Evolutionary conservation across 2,113 vertebrate species (phyloP).

Genomic region (Apodemus speciosus): DNA sequence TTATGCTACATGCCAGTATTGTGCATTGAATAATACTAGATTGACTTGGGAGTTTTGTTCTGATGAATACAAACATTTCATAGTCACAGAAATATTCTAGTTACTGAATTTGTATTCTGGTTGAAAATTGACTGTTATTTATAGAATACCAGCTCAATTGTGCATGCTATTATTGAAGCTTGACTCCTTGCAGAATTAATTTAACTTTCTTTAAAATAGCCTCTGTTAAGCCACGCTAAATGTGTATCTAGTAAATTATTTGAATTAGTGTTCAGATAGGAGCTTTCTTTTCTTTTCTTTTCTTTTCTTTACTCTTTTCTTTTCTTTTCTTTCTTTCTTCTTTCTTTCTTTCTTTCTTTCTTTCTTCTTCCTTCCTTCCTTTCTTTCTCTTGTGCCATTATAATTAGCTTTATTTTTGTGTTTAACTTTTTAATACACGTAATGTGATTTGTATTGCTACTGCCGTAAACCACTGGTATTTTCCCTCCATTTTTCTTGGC

Average conservation of each 20-base stretch:
- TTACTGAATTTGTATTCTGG: not conserved
- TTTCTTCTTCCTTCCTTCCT: too few species aligned
- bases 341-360: not conserved
- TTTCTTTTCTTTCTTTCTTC: too few species aligned
- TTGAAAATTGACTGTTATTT: conserved; percentile 17
- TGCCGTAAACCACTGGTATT: conserved; percentile 24
- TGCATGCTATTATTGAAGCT: conserved; percentile 28
- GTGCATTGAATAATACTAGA: not conserved
- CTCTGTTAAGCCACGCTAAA: conserved; percentile 46
- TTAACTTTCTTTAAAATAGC: conserved; percentile 61
- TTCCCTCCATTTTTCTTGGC: conserved; percentile 20
- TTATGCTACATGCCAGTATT: not conserved
- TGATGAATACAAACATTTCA: conserved; percentile 10
- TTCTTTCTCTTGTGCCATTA: not conserved
- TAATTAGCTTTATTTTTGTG: conserved; percentile 48
- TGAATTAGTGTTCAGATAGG: conserved; percentile 49
- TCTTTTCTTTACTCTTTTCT: not conserved
- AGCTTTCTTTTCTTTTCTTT: not conserved
- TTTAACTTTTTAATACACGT: conserved; percentile 36
- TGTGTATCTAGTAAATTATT: conserved; percentile 39
- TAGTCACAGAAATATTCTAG: not conserved
- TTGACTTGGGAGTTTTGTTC: conserved; percentile 15
- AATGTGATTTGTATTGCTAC: conserved; percentile 47
- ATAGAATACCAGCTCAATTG: conserved; percentile 49
- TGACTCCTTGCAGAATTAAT: conserved; percentile 67